These are phyloP conservation scores for Lineus longissimus DNA, from an alignment of 1,140 invertebrate species.

Conservation along the genomic window DNA sequence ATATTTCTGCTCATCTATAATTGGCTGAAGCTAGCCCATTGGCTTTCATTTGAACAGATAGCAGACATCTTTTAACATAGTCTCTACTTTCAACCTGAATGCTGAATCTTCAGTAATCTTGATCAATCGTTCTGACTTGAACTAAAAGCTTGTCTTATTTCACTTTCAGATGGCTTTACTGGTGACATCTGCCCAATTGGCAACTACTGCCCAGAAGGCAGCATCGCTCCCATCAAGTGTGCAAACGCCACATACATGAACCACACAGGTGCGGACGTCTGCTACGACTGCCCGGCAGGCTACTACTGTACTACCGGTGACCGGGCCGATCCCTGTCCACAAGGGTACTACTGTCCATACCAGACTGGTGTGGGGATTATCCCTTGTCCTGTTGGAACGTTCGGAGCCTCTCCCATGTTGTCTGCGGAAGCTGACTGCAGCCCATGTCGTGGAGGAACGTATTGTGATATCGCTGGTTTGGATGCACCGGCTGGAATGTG, in stretches of 20 bases:
- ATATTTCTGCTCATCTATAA: no score
- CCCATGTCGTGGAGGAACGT: constrained; percentile 37
- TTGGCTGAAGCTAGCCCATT: no score
- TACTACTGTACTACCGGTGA: constrained; percentile 36
- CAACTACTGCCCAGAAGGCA: constrained; percentile 41
- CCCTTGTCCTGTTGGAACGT: constrained; percentile 44
- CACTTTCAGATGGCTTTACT: constrained; percentile 36
- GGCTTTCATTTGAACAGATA: no score
- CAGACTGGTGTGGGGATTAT: constrained; percentile 30
- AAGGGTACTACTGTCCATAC: constrained; percentile 44
- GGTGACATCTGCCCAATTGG: constrained; percentile 46
- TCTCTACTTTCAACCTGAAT: no score
- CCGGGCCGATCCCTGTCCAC: constrained; percentile 40
- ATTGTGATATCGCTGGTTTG: constrained; percentile 40
- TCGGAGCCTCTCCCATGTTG: constrained; percentile 32
- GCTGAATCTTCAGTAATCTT: no score
- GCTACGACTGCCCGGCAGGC: constrained; percentile 41
- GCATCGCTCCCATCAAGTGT: constrained; percentile 26
- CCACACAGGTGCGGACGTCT: constrained; percentile 37
- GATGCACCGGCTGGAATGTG: constrained; percentile 34
- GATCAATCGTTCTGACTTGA: no score
- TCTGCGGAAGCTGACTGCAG: constrained; percentile 40
- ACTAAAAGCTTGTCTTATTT: no score
- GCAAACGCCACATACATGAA: constrained; percentile 43
- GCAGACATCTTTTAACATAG: no score